These are phyloP conservation scores for Ridgeia piscesae DNA, from an alignment of 1,140 invertebrate species.

Conservation along the genomic window DNA sequence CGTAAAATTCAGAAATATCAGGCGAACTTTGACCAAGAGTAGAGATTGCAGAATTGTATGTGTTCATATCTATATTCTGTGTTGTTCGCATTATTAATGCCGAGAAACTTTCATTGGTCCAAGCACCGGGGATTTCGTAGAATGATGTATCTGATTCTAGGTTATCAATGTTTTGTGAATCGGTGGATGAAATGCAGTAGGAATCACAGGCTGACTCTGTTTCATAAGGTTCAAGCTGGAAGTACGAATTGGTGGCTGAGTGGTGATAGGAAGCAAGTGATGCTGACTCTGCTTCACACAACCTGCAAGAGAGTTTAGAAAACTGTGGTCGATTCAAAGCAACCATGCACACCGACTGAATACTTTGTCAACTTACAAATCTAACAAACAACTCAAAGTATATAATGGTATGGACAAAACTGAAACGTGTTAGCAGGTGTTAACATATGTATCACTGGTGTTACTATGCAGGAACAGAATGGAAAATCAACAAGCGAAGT, in stretches of 20 bases:
- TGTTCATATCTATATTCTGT: constrained; percentile 11
- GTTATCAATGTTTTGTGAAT: not conserved
- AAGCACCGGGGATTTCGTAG: not conserved
- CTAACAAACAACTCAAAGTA: not conserved
- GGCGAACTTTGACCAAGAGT: not conserved
- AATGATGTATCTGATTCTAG: not conserved
- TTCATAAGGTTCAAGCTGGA: not conserved
- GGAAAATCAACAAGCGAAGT: not conserved
- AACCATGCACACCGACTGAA: not conserved
- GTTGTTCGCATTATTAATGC: not conserved
- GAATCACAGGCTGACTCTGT: not conserved
- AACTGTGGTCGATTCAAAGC: not conserved
- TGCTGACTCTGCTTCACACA: not conserved
- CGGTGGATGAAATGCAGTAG: not conserved
- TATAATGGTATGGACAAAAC: not conserved
- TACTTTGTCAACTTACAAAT: not conserved
- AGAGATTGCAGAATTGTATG: not conserved
- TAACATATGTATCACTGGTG: not conserved
- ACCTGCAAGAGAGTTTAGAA: constrained; percentile 12
- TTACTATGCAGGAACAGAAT: not conserved
- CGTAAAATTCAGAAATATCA: not conserved
- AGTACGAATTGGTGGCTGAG: not conserved
- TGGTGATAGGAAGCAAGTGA: constrained; percentile 6
- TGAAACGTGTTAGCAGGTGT: not conserved
- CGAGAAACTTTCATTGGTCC: not conserved